Evolutionary conservation across 2,888 invertebrate genomes (phyloP), one percentile per base, ranked within the genome.

Genomic region (Zelleria hepariella): DNA sequence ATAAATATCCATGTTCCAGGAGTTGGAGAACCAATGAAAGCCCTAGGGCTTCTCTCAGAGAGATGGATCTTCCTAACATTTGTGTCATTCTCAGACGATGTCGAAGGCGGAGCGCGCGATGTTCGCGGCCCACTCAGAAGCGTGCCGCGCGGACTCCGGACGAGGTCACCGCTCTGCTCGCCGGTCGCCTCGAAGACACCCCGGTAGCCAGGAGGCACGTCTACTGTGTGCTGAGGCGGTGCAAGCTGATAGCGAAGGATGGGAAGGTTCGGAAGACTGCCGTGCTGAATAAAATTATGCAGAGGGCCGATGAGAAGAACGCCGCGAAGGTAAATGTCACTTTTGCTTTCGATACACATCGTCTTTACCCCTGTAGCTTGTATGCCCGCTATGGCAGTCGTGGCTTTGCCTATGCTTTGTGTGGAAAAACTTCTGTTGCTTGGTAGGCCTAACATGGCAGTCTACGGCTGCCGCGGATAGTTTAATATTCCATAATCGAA

Each of bases 231-330:
- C 76, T 88, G 65, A 70, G 77, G 59, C 73, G 72, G 62, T 87
- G 87, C 75, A 87, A 88, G 75, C 67, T 87, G 47, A 72, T 88
- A 58, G 69, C 74, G 63, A 87, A 87, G 72, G 86, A 86, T 66
- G 87, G 87, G 59, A 86, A 85, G 70, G 72, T 86, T 67, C 80
- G 74, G 62, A 86, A 86, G 73, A 67, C 78, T 0, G 78, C 81
- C 0, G 71, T 80, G 58, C 68, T 80, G 3, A 77, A 73, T 57
- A 84, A 82, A 65, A 64, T 79, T 65, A 72, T 75, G 0, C 63
- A 68, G 2, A 67, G 74, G 53, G 63, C 67, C 1, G 80, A 78
- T 21, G 73, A 70, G 21, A 76, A 68, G 63, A 82, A 84, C 59
- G 72, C 75, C 15, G 78, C 78, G 18, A 86, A 86, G 79, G 86